Evolutionary conservation across 2,113 vertebrate species (phyloP).

Genomic region (Orthonyx spaldingii): DNA sequence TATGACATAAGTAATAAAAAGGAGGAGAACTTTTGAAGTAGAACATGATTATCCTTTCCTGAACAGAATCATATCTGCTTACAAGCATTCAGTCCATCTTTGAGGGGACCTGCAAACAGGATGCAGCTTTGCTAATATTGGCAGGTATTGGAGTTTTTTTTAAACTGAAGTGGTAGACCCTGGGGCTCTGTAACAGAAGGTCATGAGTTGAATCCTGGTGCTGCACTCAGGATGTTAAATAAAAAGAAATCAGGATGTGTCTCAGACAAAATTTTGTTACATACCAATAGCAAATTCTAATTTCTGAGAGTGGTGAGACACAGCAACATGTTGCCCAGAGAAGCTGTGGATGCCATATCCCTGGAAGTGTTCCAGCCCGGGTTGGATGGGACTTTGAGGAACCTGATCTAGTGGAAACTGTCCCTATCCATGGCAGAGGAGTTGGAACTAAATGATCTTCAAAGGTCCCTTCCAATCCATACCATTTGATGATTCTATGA

Average conservation of each 20-base stretch:
- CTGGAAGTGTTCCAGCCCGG: not conserved
- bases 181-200: not conserved
- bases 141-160: not conserved
- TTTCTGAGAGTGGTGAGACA: not conserved
- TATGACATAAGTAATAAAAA: not conserved
- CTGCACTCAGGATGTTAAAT: not conserved
- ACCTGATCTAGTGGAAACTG: not conserved
- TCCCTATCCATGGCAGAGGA: not conserved
- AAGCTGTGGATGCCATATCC: not conserved
- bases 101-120: not conserved
- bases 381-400: not conserved
- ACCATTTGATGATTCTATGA: not conserved
- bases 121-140: slow-evolving; percentile 17
- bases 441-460: not conserved
- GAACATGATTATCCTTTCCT: not conserved
- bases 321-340: not conserved
- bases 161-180: not conserved
- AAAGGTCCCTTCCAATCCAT: not conserved
- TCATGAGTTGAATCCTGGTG: not conserved
- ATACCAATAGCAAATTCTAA: not conserved
- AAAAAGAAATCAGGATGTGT: not conserved
- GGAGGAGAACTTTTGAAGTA: not conserved
- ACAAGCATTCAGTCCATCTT: not conserved
- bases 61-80: not conserved
- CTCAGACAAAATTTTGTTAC: not conserved